Evolutionary conservation across 23 tunicate species (phyloP), one percentile per base, ranked within the genome.

Genomic region (Corella eumyota): DNA sequence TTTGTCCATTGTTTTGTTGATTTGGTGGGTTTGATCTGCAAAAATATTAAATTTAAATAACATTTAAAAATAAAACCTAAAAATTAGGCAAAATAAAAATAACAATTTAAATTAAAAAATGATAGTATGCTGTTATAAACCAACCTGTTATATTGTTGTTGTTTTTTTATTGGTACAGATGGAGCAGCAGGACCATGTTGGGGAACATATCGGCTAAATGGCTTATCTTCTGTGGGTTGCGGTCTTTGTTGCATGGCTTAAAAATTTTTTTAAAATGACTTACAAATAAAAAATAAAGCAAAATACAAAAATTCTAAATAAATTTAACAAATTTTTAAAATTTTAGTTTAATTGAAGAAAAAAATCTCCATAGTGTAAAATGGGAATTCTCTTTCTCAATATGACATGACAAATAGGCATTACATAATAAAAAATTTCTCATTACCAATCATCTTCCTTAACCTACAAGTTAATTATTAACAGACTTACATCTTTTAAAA

Each of bases 131-230:
- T n/a, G n/a, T n/a, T n/a, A n/a, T n/a, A n/a, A n/a, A n/a, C n/a
- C n/a, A n/a, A n/a, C n/a, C n/a, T n/a, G n/a, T n/a, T n/a, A n/a
- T n/a, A n/a, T n/a, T n/a, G n/a, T n/a, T n/a, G n/a, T n/a, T n/a
- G n/a, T n/a, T n/a, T n/a, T n/a, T n/a, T n/a, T n/a, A n/a, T n/a
- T n/a, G n/a, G 48, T 15, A 40, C 20, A 6, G 95, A 84, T 3
- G 95, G 95, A 50, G 95, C 95, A 29, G 95, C 95, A 9, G 95
- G 95, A 7, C 95, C 95, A 44, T 71, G 69, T 30, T 75, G 85
- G 0, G 95, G 95, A 17, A 86, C 85, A 50, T 37, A 77, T 15
- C 95, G 51, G 45, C 73, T 75, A 68, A 86, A 86, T 4, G 85
- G 85, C 33, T 86, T 75, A 31, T 77, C 75, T 17, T 69, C 85